A percentile compares a stretch with the other conserved stretches of the same genome.
phyloP scores from a whole-genome alignment of 2,113 vertebrate genomes.

The Tachycineta bicolor region DNA sequence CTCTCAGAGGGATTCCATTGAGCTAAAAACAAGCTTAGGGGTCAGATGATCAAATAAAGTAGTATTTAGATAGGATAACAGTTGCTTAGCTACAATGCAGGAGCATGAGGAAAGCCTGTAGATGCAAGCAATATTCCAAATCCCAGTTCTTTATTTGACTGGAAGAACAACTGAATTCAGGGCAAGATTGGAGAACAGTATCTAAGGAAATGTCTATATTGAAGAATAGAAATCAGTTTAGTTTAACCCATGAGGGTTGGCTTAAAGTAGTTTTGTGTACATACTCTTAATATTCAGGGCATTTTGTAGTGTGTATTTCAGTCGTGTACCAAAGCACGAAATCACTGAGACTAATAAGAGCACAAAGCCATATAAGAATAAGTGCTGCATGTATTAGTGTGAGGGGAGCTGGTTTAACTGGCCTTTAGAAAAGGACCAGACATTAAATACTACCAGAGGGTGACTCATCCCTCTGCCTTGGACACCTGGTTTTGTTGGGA shows the following conservation, averaged over 20 bases:
- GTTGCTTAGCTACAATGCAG: not conserved
- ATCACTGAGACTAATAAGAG: not conserved
- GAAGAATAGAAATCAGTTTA: not conserved
- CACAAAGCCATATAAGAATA: not conserved
- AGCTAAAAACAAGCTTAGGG: not conserved
- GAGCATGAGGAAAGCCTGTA: not conserved
- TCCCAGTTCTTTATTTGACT: not conserved
- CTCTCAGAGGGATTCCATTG: not conserved
- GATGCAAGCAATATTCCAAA: not conserved
- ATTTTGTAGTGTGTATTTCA: not conserved
- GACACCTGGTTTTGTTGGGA: not conserved
- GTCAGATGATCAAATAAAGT: not conserved
- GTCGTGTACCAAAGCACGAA: not conserved
- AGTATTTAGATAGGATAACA: not conserved
- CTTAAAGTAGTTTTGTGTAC: not conserved
- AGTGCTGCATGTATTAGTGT: not conserved
- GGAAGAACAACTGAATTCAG: not conserved
- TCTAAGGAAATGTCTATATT: not conserved
- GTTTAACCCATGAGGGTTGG: not conserved
- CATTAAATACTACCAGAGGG: not conserved
- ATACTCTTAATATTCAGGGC: not conserved
- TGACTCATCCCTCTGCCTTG: constrained; percentile 19
- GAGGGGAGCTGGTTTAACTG: constrained; percentile 37
- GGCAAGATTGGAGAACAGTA: not conserved
- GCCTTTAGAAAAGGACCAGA: not conserved